Evolutionary conservation across 2,113 vertebrate species (phyloP).

Genomic region (Thryonomys swinderianus): DNA sequence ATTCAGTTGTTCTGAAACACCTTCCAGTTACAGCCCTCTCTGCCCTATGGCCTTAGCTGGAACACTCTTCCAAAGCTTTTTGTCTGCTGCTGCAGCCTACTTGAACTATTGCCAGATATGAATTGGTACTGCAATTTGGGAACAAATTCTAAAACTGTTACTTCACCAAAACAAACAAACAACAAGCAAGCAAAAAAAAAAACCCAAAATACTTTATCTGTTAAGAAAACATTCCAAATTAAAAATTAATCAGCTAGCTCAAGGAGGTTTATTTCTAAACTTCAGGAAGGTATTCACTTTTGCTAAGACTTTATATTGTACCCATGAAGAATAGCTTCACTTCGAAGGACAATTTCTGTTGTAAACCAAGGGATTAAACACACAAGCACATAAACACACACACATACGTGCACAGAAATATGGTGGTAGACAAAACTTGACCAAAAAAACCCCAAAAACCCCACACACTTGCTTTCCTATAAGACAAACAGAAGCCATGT

Average conservation of each 20-base stretch:
- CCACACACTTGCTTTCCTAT: neutral
- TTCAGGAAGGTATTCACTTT: slow-evolving; percentile 35
- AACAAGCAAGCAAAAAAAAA: neutral
- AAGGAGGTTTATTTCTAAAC: slow-evolving; percentile 17
- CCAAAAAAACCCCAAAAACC: neutral
- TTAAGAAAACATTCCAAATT: slow-evolving; percentile 51
- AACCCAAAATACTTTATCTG: slow-evolving; percentile 35
- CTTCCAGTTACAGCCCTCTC: slow-evolving; percentile 6
- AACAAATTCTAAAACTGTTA: slow-evolving; percentile 52
- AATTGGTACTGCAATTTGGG: slow-evolving; percentile 18
- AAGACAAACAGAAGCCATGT: slow-evolving; percentile 51
- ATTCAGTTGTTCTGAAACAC: slow-evolving; percentile 6
- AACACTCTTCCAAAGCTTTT: slow-evolving; percentile 1
- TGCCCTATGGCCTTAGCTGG: neutral
- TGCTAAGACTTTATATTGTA: neutral
- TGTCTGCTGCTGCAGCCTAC: neutral
- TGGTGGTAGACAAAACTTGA: slow-evolving; percentile 8
- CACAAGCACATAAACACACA: neutral
- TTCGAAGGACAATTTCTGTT: slow-evolving; percentile 47
- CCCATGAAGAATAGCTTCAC: slow-evolving; percentile 21
- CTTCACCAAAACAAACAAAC: neutral
- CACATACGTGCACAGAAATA: neutral
- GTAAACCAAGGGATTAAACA: slow-evolving; percentile 8
- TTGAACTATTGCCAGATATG: slow-evolving; percentile 33
- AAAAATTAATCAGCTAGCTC: slow-evolving; percentile 48